These are phyloP conservation scores for Tangachromis dhanisi DNA, from an alignment of 2,113 vertebrate genomes.

Conservation along the genomic window DNA sequence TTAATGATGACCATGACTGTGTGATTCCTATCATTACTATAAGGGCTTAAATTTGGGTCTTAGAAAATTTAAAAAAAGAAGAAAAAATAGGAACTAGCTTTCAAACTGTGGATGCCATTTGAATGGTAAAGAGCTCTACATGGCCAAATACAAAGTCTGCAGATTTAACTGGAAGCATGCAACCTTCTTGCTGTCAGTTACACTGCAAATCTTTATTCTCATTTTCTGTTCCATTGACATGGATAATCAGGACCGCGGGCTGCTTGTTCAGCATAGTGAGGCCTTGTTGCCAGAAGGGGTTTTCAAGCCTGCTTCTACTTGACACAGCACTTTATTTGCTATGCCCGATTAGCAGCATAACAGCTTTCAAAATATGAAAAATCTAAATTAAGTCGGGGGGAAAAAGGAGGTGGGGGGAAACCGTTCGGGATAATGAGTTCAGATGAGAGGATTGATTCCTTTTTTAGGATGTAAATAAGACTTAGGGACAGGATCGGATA, in stretches of 20 bases:
- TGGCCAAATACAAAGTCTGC: neutral
- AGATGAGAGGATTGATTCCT: neutral
- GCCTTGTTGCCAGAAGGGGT: neutral
- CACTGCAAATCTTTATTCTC: slow-evolving; percentile 23
- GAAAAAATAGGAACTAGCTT: neutral
- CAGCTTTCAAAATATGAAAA: slow-evolving; percentile 8
- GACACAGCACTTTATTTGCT: slow-evolving; percentile 34
- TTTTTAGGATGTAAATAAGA: neutral
- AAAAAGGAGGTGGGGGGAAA: neutral
- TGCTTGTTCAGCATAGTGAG: slow-evolving; percentile 39
- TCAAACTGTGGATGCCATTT: neutral
- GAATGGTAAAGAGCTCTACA: neutral
- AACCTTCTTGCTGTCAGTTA: slow-evolving; percentile 10
- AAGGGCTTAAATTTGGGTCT: fast-evolving
- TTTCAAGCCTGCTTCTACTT: slow-evolving; percentile 39
- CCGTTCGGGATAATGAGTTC: neutral
- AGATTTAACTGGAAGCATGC: neutral
- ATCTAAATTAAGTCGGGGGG: neutral
- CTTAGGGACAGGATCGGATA: neutral
- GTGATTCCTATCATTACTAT: neutral
- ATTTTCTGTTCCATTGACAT: slow-evolving; percentile 44
- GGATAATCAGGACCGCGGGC: slow-evolving; percentile 30
- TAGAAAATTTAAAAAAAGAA: neutral
- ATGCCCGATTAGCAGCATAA: neutral
- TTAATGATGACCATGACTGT: neutral